Base-by-base conservation (phyloP, 2,113 vertebrate species). In the Trogon melanurus region DNA sequence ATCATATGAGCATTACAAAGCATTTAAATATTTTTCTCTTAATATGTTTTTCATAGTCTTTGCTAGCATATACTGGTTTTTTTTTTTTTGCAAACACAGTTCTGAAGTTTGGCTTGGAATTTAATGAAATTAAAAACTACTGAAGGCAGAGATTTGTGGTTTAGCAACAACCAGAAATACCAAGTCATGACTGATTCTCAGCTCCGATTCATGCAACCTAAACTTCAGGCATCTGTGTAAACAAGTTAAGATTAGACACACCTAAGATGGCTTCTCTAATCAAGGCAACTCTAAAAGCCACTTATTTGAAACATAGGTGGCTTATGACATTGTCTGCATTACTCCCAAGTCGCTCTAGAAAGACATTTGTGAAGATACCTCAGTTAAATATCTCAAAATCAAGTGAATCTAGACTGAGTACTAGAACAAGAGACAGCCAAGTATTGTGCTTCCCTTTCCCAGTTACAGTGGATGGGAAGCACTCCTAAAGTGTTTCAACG, bases 401-500 rank as follows among this genome's bases (percentile, higher is more conserved):
- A 11, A 65, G 22, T 30, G 14, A 82, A 73, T 70, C 23, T 57
- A 45, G 54, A 26, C 27, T 36, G 25, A 15, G 3, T 54, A 25
- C 10, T 58, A 62, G 27, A 69, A 66, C 7, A 70, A 69, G 26
- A 65, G 21, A 38, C 18, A 78, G 13, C 1, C 21, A 62, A 41
- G 18, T 47, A 34, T 32, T 1, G 0, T 36, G 32, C 66, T 74
- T 64, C 20, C 6, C 16, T 38, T 79, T 83, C 47, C 41, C 38
- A 17, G 13, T 58, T 80, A 57, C 26, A 75, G 29, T 32, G 17
- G 5, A 41, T 72, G 5, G 15, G 36, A 78, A 87, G n/a, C 8
- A 27, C 6, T 64, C 22, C n/a, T 61, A 1, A 44, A 64, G 5
- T 22, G 11, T 23, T 58, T 7, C 1, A 0, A 21, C 4, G 1